These are phyloP conservation scores for Megaceryle torquata DNA, from an alignment of 2,113 vertebrate genomes.

Conservation along the genomic window DNA sequence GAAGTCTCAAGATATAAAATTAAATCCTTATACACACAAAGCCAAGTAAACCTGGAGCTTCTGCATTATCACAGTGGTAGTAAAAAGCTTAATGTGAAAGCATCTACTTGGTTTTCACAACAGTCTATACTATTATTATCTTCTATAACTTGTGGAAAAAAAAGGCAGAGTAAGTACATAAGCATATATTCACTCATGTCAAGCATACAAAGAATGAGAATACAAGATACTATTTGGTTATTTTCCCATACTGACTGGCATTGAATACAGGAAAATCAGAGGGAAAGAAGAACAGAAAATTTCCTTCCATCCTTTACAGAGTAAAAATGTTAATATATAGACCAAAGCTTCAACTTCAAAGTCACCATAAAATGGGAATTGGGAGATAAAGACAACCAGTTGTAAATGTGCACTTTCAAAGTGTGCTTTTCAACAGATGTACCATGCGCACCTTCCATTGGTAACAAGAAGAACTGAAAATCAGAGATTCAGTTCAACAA, in stretches of 20 bases:
- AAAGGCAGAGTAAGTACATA: not conserved
- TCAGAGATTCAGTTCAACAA: not conserved
- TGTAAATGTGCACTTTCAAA: not conserved
- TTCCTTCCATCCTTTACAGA: not conserved
- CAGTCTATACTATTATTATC: not conserved
- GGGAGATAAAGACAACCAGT: not conserved
- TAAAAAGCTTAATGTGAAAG: not conserved
- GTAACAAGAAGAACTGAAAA: not conserved
- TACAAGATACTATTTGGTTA: not conserved
- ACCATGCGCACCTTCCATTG: not conserved
- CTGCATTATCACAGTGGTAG: not conserved
- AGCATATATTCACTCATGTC: not conserved
- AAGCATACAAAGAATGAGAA: not conserved
- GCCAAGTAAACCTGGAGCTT: not conserved
- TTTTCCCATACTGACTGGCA: not conserved
- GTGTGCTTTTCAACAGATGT: not conserved
- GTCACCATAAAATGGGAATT: not conserved
- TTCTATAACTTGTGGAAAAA: not conserved
- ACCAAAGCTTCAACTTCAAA: constrained; percentile 31
- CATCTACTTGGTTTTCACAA: not conserved
- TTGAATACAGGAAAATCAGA: not conserved
- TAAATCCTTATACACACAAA: not conserved
- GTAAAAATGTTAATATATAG: not conserved
- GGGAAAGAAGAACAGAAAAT: not conserved
- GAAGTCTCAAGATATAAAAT: not conserved